Evolutionary conservation across 2,797 vertebrate species (phyloP).

Genomic region (Podarcis lilfordi): DNA sequence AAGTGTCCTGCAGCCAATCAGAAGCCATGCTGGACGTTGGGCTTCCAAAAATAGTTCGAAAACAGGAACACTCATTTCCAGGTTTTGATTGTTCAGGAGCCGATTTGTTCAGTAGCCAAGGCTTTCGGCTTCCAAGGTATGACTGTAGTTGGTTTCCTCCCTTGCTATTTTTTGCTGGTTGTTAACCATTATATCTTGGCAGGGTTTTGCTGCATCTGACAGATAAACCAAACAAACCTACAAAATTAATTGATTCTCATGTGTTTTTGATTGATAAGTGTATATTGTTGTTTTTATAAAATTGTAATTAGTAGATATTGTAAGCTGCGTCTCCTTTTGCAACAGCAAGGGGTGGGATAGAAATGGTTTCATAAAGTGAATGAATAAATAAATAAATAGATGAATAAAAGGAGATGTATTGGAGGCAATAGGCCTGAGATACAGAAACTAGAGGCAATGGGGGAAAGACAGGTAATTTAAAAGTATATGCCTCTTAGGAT

Average conservation of each 20-base stretch:
- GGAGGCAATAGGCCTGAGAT: background rate
- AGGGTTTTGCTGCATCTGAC: background rate
- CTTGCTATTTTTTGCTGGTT: background rate
- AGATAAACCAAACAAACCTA: too few species aligned
- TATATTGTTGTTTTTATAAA: background rate
- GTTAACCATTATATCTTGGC: background rate
- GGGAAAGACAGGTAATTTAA: background rate
- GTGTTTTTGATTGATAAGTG: background rate
- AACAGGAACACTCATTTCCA: too few species aligned
- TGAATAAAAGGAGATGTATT: background rate
- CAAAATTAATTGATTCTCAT: too few species aligned
- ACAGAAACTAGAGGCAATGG: background rate
- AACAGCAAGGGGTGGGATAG: too few species aligned
- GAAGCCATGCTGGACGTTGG: rapidly evolving
- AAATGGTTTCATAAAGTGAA: too few species aligned
- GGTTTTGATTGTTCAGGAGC: too few species aligned
- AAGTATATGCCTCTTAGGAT: background rate
- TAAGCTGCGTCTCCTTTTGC: background rate
- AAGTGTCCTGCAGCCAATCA: too few species aligned
- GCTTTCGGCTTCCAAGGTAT: too few species aligned
- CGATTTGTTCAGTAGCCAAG: too few species aligned
- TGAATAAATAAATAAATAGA: background rate
- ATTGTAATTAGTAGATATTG: background rate
- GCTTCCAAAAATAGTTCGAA: too few species aligned
- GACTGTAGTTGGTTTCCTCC: background rate